phyloP scores from a whole-genome alignment of 2,113 vertebrate species.

The Craseonycteris thonglongyai region DNA sequence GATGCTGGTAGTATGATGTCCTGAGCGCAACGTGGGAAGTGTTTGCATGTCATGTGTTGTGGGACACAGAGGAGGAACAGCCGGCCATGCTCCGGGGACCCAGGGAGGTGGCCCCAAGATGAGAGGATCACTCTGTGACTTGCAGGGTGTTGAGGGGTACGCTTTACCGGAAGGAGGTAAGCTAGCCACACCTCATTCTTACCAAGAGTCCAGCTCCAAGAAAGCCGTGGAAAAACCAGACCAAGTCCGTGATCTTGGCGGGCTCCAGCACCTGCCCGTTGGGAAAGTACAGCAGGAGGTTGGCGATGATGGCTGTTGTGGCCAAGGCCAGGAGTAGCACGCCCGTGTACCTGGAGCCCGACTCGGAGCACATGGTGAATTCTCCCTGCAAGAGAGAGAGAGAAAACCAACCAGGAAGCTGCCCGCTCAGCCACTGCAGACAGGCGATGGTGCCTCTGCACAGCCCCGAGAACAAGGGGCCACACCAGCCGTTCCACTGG shows the following conservation, averaged over 20 bases:
- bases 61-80: background rate
- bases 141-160: background rate
- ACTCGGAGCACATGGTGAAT: constrained; percentile 70
- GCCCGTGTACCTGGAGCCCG: constrained; percentile 65
- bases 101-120: background rate
- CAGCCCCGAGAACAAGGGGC: background rate
- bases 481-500: background rate
- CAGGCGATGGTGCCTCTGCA: background rate
- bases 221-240: constrained; percentile 81
- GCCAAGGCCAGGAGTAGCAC: constrained; percentile 73
- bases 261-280: constrained; percentile 70
- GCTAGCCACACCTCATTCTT: constrained; percentile 44
- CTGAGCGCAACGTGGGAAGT: background rate
- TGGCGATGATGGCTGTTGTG: constrained; percentile 71
- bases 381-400: background rate
- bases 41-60: background rate
- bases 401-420: background rate
- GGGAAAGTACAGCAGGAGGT: constrained; percentile 79
- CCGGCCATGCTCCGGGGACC: background rate
- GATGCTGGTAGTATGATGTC: background rate
- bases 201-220: constrained; percentile 80
- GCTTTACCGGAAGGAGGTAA: background rate
- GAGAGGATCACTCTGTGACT: background rate
- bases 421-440: background rate
- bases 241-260: constrained; percentile 72